phyloP scores from a whole-genome alignment of 1,140 invertebrate genomes.

The Popillia japonica region DNA sequence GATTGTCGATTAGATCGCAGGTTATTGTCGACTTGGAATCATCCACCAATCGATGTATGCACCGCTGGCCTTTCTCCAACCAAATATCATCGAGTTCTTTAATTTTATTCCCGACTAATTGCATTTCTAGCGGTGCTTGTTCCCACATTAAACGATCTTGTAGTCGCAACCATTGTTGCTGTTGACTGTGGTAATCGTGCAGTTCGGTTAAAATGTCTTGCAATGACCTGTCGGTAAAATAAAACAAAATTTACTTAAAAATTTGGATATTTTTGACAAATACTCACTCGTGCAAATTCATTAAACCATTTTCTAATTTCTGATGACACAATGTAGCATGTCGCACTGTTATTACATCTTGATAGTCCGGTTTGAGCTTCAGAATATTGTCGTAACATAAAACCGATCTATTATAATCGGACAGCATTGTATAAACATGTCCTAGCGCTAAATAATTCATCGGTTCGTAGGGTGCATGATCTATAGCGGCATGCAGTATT shows the following conservation, averaged over 20 bases:
- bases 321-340: slow-evolving; percentile 75
- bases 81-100: slow-evolving; percentile 54
- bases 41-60: slow-evolving; percentile 63
- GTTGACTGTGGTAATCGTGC: slow-evolving; percentile 72
- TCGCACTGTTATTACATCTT: slow-evolving; percentile 67
- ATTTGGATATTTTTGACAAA: too few species aligned
- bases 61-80: slow-evolving; percentile 61
- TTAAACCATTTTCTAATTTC: slow-evolving; percentile 72
- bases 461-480: slow-evolving; percentile 76
- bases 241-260: too few species aligned
- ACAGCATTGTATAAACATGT: slow-evolving; percentile 76
- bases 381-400: slow-evolving; percentile 76
- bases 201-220: slow-evolving; percentile 72
- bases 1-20: slow-evolving; percentile 62
- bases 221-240: slow-evolving; percentile 63
- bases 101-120: slow-evolving; percentile 46
- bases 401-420: slow-evolving; percentile 71
- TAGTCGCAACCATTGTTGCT: slow-evolving; percentile 70
- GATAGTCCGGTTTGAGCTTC: slow-evolving; percentile 64
- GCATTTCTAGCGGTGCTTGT: slow-evolving; percentile 63
- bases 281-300: slow-evolving; percentile 72
- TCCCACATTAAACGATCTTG: slow-evolving; percentile 71
- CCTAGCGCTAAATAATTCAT: slow-evolving; percentile 82
- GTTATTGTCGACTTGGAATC: slow-evolving; percentile 63
- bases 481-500: slow-evolving; percentile 80